Conservation (phyloP, 92 coral and sea anemone species). For the Zoanthus sociatus region DNA sequence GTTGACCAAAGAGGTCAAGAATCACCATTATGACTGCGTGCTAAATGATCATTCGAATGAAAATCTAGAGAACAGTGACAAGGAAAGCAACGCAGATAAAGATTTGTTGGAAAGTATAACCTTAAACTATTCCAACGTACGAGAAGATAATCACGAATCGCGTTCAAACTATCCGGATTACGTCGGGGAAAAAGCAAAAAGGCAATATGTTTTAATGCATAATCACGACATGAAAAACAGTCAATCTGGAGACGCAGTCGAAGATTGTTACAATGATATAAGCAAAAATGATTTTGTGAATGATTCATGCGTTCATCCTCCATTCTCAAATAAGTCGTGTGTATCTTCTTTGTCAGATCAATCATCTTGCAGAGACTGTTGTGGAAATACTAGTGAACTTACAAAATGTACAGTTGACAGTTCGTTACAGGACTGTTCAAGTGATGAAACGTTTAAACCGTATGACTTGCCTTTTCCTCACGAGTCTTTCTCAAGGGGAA, state of each 20-base stretch:
- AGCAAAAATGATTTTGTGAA: not conserved
- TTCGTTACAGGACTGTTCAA: not conserved
- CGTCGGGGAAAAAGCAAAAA: not conserved
- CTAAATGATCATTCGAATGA: not conserved
- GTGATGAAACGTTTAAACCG: constrained; percentile 30
- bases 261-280: too few relatives aligned
- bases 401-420: constrained; percentile 12
- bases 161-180: not conserved
- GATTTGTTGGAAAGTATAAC: not conserved
- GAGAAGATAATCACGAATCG: not conserved
- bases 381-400: constrained; percentile 11
- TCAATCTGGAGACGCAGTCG: too few relatives aligned
- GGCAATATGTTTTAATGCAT: not conserved
- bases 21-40: not conserved
- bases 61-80: not conserved
- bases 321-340: not conserved
- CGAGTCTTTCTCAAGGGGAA: constrained; percentile 29
- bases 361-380: not conserved
- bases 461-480: constrained; percentile 46
- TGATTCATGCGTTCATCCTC: not conserved
- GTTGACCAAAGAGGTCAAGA: not conserved
- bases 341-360: constrained; percentile 17
- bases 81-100: not conserved
- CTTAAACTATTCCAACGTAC: not conserved
- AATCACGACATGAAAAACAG: not conserved